Evolutionary conservation across 2,113 vertebrate species (phyloP).

Genomic region (Catagonus wagneri): DNA sequence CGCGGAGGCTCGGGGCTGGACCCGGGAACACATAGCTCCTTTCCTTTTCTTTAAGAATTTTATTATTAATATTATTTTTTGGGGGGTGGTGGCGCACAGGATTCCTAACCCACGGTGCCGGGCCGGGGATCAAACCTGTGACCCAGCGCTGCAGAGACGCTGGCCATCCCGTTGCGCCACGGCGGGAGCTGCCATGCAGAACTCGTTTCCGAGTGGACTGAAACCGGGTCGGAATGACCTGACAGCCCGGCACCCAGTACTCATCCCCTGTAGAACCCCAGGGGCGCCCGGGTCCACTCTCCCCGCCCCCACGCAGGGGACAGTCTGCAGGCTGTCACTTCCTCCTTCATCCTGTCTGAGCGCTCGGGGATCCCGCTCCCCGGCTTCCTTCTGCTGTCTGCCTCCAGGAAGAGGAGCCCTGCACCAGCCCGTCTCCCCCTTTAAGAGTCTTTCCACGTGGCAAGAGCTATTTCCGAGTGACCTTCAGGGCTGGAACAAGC

Average conservation of each 20-base stretch:
- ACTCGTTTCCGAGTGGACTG: not conserved
- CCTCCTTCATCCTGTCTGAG: not conserved
- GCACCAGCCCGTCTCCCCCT: not conserved
- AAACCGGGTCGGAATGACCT: not conserved
- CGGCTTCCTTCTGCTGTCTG: not conserved
- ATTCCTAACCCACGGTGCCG: too few species aligned
- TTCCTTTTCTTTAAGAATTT: too few species aligned
- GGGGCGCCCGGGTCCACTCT: accelerated
- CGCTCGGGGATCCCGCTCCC: not conserved
- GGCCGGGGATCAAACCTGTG: too few species aligned
- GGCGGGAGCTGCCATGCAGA: not conserved
- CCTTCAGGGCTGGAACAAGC: not conserved
- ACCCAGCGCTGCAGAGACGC: too few species aligned
- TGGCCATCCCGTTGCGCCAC: too few species aligned
- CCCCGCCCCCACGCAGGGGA: accelerated
- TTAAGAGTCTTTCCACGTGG: too few species aligned
- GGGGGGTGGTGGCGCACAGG: too few species aligned
- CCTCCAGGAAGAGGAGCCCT: not conserved
- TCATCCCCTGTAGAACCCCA: not conserved
- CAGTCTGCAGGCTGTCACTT: not conserved
- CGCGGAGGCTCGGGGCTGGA: not conserved
- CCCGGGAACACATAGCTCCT: too few species aligned
- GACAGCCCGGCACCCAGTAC: not conserved
- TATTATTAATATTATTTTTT: too few species aligned
- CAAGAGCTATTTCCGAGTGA: not conserved